A percentile compares a stretch with the other conserved stretches of the same genome.
Conservation (phyloP, 2,888 invertebrate genomes). For the Poecilus cupreus region DNA sequence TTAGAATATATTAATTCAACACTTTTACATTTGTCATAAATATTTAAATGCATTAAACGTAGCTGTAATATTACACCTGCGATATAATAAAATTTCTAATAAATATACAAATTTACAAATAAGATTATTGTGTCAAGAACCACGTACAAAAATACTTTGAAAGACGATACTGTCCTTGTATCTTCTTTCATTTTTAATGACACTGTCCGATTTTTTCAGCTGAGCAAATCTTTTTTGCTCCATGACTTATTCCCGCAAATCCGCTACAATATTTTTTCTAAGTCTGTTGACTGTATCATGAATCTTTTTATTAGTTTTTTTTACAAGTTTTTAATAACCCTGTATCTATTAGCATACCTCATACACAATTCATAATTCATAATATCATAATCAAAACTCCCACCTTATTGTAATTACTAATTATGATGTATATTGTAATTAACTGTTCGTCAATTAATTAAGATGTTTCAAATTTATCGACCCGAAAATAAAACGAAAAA, state of each 20-base stretch:
- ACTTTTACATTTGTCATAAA: slow-evolving; percentile 32
- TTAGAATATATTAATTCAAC: slow-evolving; percentile 43
- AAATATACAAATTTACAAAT: slow-evolving; percentile 10
- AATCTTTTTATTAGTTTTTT: neutral
- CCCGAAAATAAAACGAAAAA: slow-evolving; percentile 42
- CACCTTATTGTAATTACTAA: slow-evolving; percentile 45
- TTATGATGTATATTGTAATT: slow-evolving; percentile 56
- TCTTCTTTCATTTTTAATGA: no score
- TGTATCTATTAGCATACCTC: slow-evolving; percentile 10
- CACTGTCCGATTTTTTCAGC: neutral
- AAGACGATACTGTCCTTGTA: no score
- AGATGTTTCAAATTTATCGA: slow-evolving; percentile 55
- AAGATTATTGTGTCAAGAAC: slow-evolving; percentile 4
- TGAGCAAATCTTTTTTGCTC: neutral
- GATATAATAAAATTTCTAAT: neutral
- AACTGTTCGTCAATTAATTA: slow-evolving; percentile 53
- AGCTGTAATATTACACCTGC: neutral
- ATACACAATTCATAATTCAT: slow-evolving; percentile 38
- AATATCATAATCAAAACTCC: slow-evolving; percentile 46
- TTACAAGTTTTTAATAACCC: neutral
- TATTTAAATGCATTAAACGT: neutral
- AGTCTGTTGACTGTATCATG: neutral
- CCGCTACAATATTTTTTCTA: no score
- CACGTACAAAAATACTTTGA: no score
- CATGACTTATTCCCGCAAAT: no score